Evolutionary conservation across 64 coral and sea anemone genomes (phyloP).

Genomic region (Stylophora pistillata): DNA sequence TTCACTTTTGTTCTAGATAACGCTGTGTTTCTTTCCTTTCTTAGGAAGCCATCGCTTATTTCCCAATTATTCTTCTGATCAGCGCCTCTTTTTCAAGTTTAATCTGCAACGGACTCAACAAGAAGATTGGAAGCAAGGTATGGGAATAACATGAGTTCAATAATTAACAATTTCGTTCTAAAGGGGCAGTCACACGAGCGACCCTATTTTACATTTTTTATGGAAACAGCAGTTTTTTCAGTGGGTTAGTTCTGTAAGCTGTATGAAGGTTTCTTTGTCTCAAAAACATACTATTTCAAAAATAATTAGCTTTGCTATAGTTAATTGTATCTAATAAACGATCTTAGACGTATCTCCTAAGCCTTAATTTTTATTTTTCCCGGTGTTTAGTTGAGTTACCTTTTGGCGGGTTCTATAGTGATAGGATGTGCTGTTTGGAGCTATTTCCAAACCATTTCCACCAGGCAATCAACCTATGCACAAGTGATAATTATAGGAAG

Average conservation of each 20-base stretch:
- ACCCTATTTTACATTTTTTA: no score
- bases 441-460: neutral
- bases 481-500: neutral
- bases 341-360: no score
- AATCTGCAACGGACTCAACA: neutral
- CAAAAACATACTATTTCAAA: no score
- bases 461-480: neutral
- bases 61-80: slow-evolving; percentile 7
- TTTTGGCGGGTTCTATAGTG: neutral
- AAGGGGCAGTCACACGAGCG: no score
- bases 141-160: neutral
- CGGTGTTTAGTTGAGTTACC: neutral
- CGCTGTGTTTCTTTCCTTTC: neutral
- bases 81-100: neutral
- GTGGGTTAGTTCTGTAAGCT: no score
- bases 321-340: no score
- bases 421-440: neutral
- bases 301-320: no score
- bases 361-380: neutral
- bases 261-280: no score
- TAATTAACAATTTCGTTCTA: no score
- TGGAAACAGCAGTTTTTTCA: no score
- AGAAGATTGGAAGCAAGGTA: slow-evolving; percentile 8
- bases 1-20: no score
- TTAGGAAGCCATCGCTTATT: slow-evolving; percentile 9